Conservation (phyloP, 1,140 invertebrate species). For the Maniola jurtina region DNA sequence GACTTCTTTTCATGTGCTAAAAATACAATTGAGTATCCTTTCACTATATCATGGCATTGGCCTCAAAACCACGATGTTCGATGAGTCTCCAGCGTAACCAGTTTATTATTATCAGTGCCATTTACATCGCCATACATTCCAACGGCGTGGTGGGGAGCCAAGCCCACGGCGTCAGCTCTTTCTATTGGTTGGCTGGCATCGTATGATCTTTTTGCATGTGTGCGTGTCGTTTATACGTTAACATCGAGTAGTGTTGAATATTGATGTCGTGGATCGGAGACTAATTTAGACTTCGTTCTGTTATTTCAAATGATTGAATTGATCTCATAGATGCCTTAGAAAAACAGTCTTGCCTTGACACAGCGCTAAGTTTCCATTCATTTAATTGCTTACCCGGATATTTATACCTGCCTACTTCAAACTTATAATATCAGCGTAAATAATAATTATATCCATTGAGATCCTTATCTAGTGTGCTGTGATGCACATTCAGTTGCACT, state of each 20-base stretch:
- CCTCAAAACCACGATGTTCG: constrained; percentile 45
- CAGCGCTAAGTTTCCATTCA: constrained; percentile 36
- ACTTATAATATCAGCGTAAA: constrained; percentile 3
- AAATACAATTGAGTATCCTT: constrained; percentile 22
- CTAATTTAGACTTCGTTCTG: constrained; percentile 54
- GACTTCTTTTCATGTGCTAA: background rate
- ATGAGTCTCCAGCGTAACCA: constrained; percentile 41
- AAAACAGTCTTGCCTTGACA: constrained; percentile 54
- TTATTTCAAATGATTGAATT: constrained; percentile 51
- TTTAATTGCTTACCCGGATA: constrained; percentile 24
- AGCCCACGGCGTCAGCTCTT: constrained; percentile 61
- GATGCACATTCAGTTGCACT: too few relatives aligned
- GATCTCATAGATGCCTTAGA: constrained; percentile 59
- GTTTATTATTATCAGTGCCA: constrained; percentile 72
- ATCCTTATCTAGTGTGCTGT: too few relatives aligned
- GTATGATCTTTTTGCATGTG: constrained; percentile 67
- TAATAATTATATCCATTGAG: background rate
- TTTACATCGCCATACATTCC: constrained; percentile 63
- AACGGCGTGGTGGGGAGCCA: constrained; percentile 63
- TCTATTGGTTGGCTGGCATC: constrained; percentile 62
- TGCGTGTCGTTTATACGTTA: constrained; percentile 37
- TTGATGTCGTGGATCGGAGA: constrained; percentile 53
- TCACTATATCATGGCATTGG: constrained; percentile 47
- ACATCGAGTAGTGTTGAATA: constrained; percentile 16
- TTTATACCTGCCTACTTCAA: too few relatives aligned